phyloP scores from a whole-genome alignment of 2,113 vertebrate genomes.

The Podocnemis expansa region DNA sequence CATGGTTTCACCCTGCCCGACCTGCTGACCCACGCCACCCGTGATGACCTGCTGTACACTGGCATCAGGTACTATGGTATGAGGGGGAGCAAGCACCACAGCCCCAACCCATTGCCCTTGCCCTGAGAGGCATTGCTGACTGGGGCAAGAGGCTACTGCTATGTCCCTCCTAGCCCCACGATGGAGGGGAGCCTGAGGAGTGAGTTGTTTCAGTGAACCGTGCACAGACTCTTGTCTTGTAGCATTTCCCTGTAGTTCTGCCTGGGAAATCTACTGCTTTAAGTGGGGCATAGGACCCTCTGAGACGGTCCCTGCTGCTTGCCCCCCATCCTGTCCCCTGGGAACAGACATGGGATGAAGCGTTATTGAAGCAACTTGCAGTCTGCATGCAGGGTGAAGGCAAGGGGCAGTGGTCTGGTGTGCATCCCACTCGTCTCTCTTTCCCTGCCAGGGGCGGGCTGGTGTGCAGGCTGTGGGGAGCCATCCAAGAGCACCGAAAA shows the following conservation, averaged over 20 bases:
- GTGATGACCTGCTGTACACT: conserved; percentile 86
- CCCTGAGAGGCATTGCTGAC: too few relatives aligned
- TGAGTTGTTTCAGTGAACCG: too few relatives aligned
- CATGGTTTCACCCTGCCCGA: conserved; percentile 86
- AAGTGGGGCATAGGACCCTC: not conserved
- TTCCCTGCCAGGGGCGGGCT: conserved; percentile 82
- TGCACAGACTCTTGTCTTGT: not conserved
- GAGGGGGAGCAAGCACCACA: not conserved
- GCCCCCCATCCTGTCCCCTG: not conserved
- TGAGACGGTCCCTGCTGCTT: not conserved
- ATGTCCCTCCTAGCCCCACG: too few relatives aligned
- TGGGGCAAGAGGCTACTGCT: not conserved
- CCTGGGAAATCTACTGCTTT: not conserved
- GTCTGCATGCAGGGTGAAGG: not conserved
- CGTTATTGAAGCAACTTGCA: too few relatives aligned
- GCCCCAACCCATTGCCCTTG: not conserved
- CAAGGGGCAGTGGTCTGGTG: too few relatives aligned
- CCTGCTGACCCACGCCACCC: conserved; percentile 80
- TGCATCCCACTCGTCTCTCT: not conserved
- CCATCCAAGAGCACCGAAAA: conserved; percentile 77
- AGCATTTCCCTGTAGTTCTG: not conserved
- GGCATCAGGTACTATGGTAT: conserved; percentile 72
- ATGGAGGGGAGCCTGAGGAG: too few relatives aligned
- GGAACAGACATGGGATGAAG: not conserved
- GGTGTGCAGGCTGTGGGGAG: conserved; percentile 85